phyloP scores from a whole-genome alignment of 2,113 vertebrate genomes.

The rat (Rattus norvegicus) region DNA sequence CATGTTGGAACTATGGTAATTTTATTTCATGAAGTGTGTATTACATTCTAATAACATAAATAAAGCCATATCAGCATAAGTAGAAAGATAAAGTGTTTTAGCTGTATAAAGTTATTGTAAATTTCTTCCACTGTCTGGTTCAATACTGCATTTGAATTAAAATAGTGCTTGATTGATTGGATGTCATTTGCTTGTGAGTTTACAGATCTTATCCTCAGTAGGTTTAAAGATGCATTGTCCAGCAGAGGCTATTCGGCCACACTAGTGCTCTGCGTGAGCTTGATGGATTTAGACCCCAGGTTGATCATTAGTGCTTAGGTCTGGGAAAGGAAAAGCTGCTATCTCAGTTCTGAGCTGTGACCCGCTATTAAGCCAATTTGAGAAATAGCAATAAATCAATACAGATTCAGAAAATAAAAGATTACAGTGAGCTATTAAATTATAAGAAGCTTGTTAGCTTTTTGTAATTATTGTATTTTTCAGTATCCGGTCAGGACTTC shows the following conservation, averaged over 20 bases:
- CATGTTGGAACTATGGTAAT: background rate
- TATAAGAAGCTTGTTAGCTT: background rate
- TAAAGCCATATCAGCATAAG: background rate
- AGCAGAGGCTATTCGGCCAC: background rate
- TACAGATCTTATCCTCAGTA: constrained; percentile 5
- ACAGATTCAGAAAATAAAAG: background rate
- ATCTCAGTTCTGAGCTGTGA: constrained; percentile 29
- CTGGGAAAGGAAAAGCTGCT: constrained; percentile 39
- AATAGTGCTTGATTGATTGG: constrained; percentile 39
- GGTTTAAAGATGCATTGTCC: constrained; percentile 21
- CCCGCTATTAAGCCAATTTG: constrained; percentile 49
- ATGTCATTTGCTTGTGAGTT: constrained; percentile 53
- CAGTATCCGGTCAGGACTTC: constrained; percentile 27
- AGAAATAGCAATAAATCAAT: constrained; percentile 67
- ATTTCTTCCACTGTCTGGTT: constrained; percentile 48
- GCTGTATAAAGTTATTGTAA: constrained; percentile 1
- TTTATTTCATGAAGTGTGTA: background rate
- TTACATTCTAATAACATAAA: background rate
- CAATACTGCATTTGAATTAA: constrained; percentile 56
- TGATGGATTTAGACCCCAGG: background rate
- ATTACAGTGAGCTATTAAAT: background rate
- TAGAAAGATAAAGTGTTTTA: constrained; percentile 11
- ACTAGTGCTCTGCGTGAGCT: background rate
- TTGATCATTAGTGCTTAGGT: constrained; percentile 36
- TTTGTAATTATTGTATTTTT: background rate